Evolutionary conservation across 1,140 invertebrate genomes (phyloP).

Genomic region (Habropoda laboriosa): DNA sequence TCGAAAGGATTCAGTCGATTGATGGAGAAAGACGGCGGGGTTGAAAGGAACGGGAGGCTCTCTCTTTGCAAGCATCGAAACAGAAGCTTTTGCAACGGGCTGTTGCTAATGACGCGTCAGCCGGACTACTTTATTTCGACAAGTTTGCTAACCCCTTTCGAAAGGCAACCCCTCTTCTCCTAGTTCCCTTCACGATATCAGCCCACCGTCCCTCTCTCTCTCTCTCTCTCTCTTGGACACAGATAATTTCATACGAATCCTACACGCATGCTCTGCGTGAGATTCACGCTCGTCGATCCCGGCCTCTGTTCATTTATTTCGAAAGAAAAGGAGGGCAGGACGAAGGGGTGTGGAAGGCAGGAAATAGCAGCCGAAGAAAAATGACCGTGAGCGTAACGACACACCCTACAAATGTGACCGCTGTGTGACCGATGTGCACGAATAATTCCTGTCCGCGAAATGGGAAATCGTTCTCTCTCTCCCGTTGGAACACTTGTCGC

Average conservation of each 20-base stretch:
- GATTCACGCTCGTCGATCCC: slow-evolving; percentile 36
- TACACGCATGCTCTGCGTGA: slow-evolving; percentile 48
- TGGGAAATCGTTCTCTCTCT: slow-evolving; percentile 18
- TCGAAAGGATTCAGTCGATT: slow-evolving; percentile 39
- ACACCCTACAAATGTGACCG: slow-evolving; percentile 46
- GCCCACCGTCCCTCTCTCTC: background rate
- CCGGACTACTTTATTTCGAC: slow-evolving; percentile 48
- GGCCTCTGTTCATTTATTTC: slow-evolving; percentile 28
- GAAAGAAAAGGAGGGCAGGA: slow-evolving; percentile 19
- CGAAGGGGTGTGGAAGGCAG: slow-evolving; percentile 1
- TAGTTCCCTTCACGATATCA: background rate
- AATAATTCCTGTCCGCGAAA: slow-evolving; percentile 40
- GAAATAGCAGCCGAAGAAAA: slow-evolving; percentile 54
- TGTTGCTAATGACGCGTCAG: slow-evolving; percentile 45
- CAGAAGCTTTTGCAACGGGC: background rate
- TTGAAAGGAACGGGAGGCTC: slow-evolving; percentile 8
- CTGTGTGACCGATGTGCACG: slow-evolving; percentile 45
- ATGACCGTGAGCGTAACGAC: slow-evolving; percentile 48
- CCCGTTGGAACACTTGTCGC: background rate
- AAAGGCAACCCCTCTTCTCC: slow-evolving; percentile 18
- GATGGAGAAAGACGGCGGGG: too few species aligned
- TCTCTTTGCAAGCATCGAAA: slow-evolving; percentile 19
- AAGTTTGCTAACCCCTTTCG: slow-evolving; percentile 25
- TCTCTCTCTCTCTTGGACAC: too few species aligned
- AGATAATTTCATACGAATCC: slow-evolving; percentile 60